phyloP scores from a whole-genome alignment of 2,797 vertebrate species.

The Parauchenoglanis punctatus region DNA sequence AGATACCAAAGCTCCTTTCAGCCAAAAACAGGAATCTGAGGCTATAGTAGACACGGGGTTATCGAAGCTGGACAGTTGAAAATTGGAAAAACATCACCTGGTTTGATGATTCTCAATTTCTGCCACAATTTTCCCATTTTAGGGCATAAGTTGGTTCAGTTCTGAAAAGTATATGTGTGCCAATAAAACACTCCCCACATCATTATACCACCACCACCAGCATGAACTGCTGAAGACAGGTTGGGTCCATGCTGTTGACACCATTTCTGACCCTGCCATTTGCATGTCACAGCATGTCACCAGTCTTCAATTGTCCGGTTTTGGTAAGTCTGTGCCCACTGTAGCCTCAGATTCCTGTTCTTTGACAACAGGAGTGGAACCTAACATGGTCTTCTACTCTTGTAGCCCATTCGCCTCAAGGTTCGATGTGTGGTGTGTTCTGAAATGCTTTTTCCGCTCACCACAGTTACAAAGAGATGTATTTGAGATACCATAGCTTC shows the following conservation, averaged over 20 bases:
- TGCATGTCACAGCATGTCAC: not conserved
- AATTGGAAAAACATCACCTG: not conserved
- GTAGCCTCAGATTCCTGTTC: not conserved
- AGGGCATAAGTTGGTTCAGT: not conserved
- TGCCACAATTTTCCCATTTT: not conserved
- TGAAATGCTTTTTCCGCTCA: not conserved
- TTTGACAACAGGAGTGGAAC: not conserved
- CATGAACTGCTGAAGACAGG: not conserved
- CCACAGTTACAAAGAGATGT: not conserved
- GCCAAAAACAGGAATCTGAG: not conserved
- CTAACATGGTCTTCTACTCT: not conserved
- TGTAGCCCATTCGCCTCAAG: not conserved
- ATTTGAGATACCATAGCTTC: not conserved
- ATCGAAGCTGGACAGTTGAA: not conserved
- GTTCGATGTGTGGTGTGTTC: not conserved
- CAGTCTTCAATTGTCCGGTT: not conserved
- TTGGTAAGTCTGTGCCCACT: not conserved
- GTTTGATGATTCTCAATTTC: not conserved
- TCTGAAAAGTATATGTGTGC: not conserved
- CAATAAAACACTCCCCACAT: not conserved
- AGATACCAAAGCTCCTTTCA: not conserved
- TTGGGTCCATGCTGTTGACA: not conserved
- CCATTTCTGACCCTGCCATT: not conserved
- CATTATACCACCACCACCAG: not conserved
- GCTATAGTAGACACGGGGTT: not conserved